These are phyloP conservation scores for Vulpes ferrilata DNA, from an alignment of 2,113 vertebrate species.

Conservation along the genomic window DNA sequence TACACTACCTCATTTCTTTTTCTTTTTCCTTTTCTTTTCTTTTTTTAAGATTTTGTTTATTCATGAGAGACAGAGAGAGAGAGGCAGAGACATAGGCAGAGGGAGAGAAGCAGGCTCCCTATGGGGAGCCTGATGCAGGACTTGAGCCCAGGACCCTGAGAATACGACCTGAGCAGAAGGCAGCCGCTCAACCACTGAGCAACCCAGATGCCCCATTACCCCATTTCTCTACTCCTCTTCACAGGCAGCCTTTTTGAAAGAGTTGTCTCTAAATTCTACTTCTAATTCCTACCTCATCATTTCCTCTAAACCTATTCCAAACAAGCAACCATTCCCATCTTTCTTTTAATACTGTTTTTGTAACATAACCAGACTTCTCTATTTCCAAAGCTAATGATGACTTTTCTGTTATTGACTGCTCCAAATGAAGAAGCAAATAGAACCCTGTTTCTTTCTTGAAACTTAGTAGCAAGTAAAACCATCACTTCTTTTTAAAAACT, in stretches of 20 bases:
- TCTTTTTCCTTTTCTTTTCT: too few species aligned
- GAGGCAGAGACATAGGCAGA: too few species aligned
- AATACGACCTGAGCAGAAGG: too few species aligned
- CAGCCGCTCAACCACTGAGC: too few species aligned
- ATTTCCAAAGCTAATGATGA: slow-evolving; percentile 26
- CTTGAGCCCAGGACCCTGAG: too few species aligned
- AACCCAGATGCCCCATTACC: too few species aligned
- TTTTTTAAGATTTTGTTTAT: too few species aligned
- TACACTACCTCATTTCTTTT: background rate
- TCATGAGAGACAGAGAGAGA: too few species aligned
- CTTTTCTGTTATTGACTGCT: background rate
- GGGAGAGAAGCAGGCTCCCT: too few species aligned
- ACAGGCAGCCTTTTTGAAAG: background rate
- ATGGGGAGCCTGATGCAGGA: too few species aligned
- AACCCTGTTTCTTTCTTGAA: slow-evolving; percentile 35
- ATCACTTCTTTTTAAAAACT: background rate
- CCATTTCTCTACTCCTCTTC: background rate
- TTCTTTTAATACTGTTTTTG: background rate
- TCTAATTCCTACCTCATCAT: background rate
- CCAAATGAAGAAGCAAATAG: background rate
- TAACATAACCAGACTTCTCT: background rate
- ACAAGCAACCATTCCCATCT: background rate
- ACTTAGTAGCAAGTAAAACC: background rate
- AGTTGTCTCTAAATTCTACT: background rate
- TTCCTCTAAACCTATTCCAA: slow-evolving; percentile 28